Evolutionary conservation across 2,113 vertebrate species (phyloP).

Genomic region (Equus quagga): DNA sequence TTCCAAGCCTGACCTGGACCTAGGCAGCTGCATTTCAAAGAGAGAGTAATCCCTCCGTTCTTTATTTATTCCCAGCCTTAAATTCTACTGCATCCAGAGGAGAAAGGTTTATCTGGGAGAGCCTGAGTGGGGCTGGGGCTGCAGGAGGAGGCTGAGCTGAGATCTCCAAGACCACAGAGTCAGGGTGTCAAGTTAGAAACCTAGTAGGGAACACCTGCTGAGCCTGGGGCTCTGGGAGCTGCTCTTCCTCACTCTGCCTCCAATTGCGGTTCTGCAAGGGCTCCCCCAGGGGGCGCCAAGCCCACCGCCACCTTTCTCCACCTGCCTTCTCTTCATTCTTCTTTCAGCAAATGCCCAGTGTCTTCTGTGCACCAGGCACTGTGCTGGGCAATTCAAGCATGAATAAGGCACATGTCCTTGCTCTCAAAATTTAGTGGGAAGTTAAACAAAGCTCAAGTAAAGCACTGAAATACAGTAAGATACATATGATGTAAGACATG

Average conservation of each 20-base stretch:
- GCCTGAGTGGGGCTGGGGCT: not conserved
- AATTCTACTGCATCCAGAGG: not conserved
- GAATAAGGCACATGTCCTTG: not conserved
- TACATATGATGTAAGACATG: not conserved
- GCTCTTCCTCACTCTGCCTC: fast-evolving
- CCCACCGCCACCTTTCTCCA: too few species aligned
- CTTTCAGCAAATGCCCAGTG: not conserved
- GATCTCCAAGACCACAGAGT: not conserved
- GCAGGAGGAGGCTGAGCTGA: not conserved
- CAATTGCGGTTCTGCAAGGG: not conserved
- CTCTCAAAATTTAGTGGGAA: not conserved
- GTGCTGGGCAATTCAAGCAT: not conserved
- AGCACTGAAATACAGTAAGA: not conserved
- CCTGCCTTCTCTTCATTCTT: not conserved
- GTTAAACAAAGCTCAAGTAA: not conserved
- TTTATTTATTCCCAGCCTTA: not conserved
- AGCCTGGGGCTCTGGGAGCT: not conserved
- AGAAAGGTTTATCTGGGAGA: not conserved
- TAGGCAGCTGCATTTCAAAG: constrained; percentile 55
- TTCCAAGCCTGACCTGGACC: not conserved
- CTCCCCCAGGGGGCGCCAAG: not conserved
- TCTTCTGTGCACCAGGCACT: not conserved
- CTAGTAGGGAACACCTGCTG: not conserved
- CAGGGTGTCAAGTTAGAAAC: not conserved
- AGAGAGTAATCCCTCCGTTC: not conserved